Evolutionary conservation across 2,113 vertebrate species (phyloP), one percentile per base, ranked within the genome.

Genomic region (Miniopterus natalensis): DNA sequence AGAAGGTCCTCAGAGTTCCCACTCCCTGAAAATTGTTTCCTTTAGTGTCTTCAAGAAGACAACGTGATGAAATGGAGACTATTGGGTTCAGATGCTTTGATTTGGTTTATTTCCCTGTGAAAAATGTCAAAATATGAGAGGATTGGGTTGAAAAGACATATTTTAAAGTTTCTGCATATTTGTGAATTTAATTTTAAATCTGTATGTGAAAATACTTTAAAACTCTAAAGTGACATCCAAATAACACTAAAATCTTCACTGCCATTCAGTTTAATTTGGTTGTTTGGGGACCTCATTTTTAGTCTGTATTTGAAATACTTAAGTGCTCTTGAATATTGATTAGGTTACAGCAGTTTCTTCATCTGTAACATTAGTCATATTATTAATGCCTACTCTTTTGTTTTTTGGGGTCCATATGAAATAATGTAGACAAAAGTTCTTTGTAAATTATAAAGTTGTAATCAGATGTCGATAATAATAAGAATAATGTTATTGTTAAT

Each of bases 171-270:
- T 87, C 77, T 81, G 47, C 31, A 15, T 87, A 63, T 65, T 65
- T 63, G 29, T 93, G 49, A 68, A 53, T 92, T 89, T 84, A 94
- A 53, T 66, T 95, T 88, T 68, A 80, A 89, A 96, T 13, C 3
- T 29, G 9, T 51, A 49, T 31, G 25, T 87, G 51, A 79, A 94
- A 94, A 61, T 68, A 71, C 4, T 45, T 90, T 70, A 59, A 95
- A 89, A 92, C 9, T 89, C 7, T 53, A 49, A 88, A 73, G 12
- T 71, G 53, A 68, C 59, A 87, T 79, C 49, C 71, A 27, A 89
- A 70, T 84, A 84, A 29, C 47, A 90, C 27, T 49, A 84, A 61
- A 23, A 42, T 63, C 12, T 57, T 89, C 66, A 84, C 36, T 92
- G 51, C 79, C 73, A 59, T 95, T 78, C 55, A 42, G 53, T 79